Percentiles rank a stretch among this genome's conserved stretches.
Conservation (phyloP, 2,888 invertebrate species). For the Barypeithes pellucidus region DNA sequence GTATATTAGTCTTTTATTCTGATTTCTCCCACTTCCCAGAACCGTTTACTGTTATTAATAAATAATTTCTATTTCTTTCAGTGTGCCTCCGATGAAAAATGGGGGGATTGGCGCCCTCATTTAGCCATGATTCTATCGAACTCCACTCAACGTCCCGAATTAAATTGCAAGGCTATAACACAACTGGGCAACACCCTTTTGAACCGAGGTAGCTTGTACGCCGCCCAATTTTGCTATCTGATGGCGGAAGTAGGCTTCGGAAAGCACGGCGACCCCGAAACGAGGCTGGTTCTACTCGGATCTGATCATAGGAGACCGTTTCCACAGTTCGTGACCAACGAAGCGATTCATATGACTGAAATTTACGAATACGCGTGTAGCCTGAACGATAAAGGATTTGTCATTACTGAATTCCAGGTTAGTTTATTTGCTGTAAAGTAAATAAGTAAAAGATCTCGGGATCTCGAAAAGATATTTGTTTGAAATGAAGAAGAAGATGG, state of each 20-base stretch:
- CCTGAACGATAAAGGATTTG: constrained; percentile 82
- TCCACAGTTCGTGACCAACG: constrained; percentile 81
- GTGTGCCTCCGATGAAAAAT: constrained; percentile 81
- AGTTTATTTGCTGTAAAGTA: constrained; percentile 51
- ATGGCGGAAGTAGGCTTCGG: constrained; percentile 82
- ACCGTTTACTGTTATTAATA: too few relatives aligned
- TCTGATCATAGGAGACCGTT: constrained; percentile 79
- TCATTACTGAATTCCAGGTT: constrained; percentile 84
- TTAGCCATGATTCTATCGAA: constrained; percentile 96
- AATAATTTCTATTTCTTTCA: constrained; percentile 62
- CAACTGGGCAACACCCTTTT: constrained; percentile 83
- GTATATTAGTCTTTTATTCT: too few relatives aligned
- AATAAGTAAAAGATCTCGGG: too few relatives aligned
- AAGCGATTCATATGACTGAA: constrained; percentile 95
- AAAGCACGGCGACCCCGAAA: constrained; percentile 70
- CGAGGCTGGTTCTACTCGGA: constrained; percentile 87
- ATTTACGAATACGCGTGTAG: constrained; percentile 95
- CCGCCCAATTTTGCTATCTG: constrained; percentile 97
- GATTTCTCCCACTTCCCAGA: too few relatives aligned
- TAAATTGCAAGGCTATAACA: constrained; percentile 84
- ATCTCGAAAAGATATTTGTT: too few relatives aligned
- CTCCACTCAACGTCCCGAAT: constrained; percentile 82
- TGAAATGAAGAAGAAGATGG: too few relatives aligned
- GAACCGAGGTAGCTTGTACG: constrained; percentile 86
- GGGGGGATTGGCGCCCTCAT: constrained; percentile 98